A percentile compares a stretch with the other conserved stretches of the same genome.
Conservation (phyloP, 2,888 invertebrate genomes). For the Fragum whitleyi region DNA sequence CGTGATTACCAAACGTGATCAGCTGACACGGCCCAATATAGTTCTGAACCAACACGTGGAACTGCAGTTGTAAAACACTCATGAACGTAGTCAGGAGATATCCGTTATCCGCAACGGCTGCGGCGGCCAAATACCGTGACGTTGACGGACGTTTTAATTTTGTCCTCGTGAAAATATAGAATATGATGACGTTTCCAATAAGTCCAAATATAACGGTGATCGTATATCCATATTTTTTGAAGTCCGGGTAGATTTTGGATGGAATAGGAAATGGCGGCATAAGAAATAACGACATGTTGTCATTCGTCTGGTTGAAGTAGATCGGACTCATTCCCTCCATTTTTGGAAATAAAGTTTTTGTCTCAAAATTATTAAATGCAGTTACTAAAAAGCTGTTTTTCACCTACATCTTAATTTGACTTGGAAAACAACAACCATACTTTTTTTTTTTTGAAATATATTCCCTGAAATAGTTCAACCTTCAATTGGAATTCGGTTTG, state of each 20-base stretch:
- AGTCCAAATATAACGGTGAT: constrained; percentile 90
- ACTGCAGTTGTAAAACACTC: constrained; percentile 44
- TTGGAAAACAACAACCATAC: background rate
- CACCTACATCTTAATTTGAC: background rate
- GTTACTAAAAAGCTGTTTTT: background rate
- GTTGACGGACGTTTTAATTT: constrained; percentile 91
- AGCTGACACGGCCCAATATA: constrained; percentile 89
- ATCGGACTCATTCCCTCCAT: background rate
- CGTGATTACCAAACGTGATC: constrained; percentile 89
- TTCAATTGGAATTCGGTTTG: too few relatives aligned
- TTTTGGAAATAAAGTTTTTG: background rate
- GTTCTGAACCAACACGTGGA: constrained; percentile 54
- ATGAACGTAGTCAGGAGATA: constrained; percentile 89
- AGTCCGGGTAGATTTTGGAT: constrained; percentile 34
- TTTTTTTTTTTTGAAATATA: background rate
- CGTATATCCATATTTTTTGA: constrained; percentile 89
- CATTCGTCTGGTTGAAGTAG: background rate
- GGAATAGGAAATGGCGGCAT: constrained; percentile 17
- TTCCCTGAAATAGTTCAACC: background rate
- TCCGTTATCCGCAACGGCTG: constrained; percentile 92
- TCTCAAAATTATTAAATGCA: too few relatives aligned
- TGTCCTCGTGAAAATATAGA: constrained; percentile 91
- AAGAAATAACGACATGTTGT: background rate
- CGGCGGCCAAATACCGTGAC: constrained; percentile 91
- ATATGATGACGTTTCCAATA: constrained; percentile 91